A percentile compares a stretch with the other conserved stretches of the same genome.
Evolutionary conservation across 1,140 invertebrate species (phyloP).

Genomic region (Lasioglossum albipes): DNA sequence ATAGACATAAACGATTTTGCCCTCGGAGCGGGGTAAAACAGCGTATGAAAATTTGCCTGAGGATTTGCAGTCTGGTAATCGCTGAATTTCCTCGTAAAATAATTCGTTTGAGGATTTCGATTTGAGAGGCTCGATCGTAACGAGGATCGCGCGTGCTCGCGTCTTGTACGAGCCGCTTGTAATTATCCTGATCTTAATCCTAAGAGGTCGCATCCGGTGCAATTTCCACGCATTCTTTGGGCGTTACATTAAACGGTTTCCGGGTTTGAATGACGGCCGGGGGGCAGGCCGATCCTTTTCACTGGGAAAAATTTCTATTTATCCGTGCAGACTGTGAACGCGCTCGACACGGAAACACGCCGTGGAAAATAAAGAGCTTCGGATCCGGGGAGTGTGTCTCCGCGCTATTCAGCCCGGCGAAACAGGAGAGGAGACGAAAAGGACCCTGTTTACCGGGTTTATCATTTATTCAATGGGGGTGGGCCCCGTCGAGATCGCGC

Average conservation of each 20-base stretch:
- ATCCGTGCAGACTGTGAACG: slow-evolving; percentile 30
- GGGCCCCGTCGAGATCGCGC: neutral
- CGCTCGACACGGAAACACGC: neutral
- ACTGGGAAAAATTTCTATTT: slow-evolving; percentile 50
- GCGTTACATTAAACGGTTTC: slow-evolving; percentile 45
- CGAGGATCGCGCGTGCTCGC: neutral
- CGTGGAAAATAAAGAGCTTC: neutral
- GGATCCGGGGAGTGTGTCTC: neutral
- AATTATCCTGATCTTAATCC: slow-evolving; percentile 36
- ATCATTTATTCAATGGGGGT: slow-evolving; percentile 48
- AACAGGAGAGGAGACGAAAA: slow-evolving; percentile 29
- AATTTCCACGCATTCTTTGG: slow-evolving; percentile 48
- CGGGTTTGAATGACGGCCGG: slow-evolving; percentile 30
- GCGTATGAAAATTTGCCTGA: no score
- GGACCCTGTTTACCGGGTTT: slow-evolving; percentile 47
- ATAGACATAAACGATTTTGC: no score
- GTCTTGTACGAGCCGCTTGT: slow-evolving; percentile 1
- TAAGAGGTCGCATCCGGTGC: neutral
- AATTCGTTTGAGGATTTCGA: no score
- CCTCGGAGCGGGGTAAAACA: no score
- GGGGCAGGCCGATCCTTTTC: slow-evolving; percentile 28
- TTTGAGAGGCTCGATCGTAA: no score
- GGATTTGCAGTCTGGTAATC: no score
- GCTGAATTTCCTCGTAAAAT: no score
- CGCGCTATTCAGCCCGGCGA: slow-evolving; percentile 40